Percentiles rank a stretch among this genome's conserved stretches.
Conservation (phyloP, 2,888 invertebrate species). For the Acholoe squamosa region DNA sequence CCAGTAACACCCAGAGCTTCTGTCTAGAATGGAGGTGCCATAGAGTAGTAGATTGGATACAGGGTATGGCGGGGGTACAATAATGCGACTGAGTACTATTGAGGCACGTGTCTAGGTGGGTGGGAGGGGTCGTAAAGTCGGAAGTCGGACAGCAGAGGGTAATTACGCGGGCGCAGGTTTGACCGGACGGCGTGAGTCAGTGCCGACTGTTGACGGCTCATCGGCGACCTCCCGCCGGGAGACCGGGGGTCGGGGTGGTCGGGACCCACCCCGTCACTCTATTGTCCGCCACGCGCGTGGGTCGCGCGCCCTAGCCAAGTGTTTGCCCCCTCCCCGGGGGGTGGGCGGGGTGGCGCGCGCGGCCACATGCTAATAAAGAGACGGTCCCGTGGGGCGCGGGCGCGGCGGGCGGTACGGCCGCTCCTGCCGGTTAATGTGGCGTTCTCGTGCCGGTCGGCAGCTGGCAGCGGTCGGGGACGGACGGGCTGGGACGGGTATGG, state of each 20-base stretch:
- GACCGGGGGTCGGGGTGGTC: not conserved
- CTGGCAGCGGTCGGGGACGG: conserved; percentile 19
- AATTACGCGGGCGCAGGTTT: not conserved
- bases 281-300: conserved; percentile 24
- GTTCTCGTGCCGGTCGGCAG: conserved; percentile 36
- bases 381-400: conserved; percentile 45
- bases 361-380: conserved; percentile 54
- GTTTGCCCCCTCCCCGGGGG: conserved; percentile 48
- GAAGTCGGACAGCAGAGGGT: conserved; percentile 10
- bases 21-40: not conserved
- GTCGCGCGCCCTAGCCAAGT: conserved; percentile 43
- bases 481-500: not conserved
- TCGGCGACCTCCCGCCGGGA: conserved; percentile 9
- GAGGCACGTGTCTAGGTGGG: not conserved
- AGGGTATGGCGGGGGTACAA: too few relatives aligned
- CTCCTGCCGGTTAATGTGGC: conserved; percentile 11
- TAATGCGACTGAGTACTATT: not conserved
- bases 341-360: conserved; percentile 12
- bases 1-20: too few relatives aligned
- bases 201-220: not conserved
- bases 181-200: conserved; percentile 26
- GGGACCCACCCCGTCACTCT: conserved; percentile 18
- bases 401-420: not conserved
- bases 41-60: not conserved
- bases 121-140: conserved; percentile 37